phyloP scores from a whole-genome alignment of 30 jellyfish, hydroid and myxozoan species.

The Turritopsis dohrnii region DNA sequence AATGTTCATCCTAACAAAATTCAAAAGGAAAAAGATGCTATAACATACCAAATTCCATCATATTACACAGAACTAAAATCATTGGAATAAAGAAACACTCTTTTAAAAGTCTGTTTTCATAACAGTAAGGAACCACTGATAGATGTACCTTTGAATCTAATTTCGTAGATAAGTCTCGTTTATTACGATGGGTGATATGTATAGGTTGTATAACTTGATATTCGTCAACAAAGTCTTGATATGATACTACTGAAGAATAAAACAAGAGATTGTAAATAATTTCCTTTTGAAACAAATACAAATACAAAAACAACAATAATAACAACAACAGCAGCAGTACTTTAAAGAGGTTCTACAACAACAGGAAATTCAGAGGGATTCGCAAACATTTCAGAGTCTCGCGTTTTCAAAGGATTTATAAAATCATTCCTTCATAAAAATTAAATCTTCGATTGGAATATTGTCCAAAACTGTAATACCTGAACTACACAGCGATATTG shows the following conservation, averaged over 20 bases:
- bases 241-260: neutral
- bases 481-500: neutral
- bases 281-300: neutral
- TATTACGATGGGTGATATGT: conserved; percentile 16
- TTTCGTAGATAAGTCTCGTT: conserved; percentile 26
- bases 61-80: too few species aligned
- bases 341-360: neutral
- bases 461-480: too few species aligned
- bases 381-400: too few species aligned
- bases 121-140: neutral
- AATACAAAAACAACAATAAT: neutral
- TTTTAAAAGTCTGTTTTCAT: neutral
- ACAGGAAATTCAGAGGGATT: too few species aligned
- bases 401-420: too few species aligned
- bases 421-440: too few species aligned
- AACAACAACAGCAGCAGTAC: neutral
- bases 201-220: conserved; percentile 10
- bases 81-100: too few species aligned
- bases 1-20: conserved; percentile 31
- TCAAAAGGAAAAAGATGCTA: neutral
- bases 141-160: neutral
- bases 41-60: too few species aligned
- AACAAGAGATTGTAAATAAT: neutral
- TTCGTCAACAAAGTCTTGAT: neutral
- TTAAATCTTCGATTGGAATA: neutral